phyloP scores from a whole-genome alignment of 2,113 vertebrate genomes.

The Amphiprion percula region DNA sequence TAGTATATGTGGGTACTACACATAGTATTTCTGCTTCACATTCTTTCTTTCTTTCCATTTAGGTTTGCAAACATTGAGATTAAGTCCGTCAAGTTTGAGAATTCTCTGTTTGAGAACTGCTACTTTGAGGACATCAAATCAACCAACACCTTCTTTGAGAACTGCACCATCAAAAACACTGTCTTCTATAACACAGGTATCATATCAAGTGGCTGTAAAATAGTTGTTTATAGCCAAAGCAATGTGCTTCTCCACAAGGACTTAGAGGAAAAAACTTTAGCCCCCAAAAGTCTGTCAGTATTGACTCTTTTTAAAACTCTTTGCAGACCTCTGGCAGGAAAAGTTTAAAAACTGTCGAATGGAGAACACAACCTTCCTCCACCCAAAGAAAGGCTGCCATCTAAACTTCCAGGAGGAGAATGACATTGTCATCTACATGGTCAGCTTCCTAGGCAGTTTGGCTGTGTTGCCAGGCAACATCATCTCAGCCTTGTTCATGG shows the following conservation, averaged over 20 bases:
- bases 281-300: background rate
- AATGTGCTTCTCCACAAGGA: background rate
- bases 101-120: constrained; percentile 94
- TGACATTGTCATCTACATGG: constrained; percentile 96
- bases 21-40: background rate
- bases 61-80: constrained; percentile 96
- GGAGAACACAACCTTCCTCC: constrained; percentile 89
- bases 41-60: constrained; percentile 16
- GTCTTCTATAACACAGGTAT: constrained; percentile 96
- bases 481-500: constrained; percentile 95
- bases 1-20: background rate
- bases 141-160: constrained; percentile 94
- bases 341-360: constrained; percentile 93
- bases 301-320: background rate
- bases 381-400: constrained; percentile 93
- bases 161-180: constrained; percentile 93
- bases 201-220: background rate
- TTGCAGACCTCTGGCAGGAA: constrained; percentile 91
- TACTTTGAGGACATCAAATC: constrained; percentile 95
- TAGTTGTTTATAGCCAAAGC: background rate
- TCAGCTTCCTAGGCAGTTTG: constrained; percentile 96
- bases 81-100: constrained; percentile 93
- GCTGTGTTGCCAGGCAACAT: constrained; percentile 97
- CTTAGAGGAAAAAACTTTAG: background rate
- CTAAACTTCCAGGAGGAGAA: constrained; percentile 95